phyloP scores from a whole-genome alignment of 2,888 invertebrate species.

The Cephus pygmeus region DNA sequence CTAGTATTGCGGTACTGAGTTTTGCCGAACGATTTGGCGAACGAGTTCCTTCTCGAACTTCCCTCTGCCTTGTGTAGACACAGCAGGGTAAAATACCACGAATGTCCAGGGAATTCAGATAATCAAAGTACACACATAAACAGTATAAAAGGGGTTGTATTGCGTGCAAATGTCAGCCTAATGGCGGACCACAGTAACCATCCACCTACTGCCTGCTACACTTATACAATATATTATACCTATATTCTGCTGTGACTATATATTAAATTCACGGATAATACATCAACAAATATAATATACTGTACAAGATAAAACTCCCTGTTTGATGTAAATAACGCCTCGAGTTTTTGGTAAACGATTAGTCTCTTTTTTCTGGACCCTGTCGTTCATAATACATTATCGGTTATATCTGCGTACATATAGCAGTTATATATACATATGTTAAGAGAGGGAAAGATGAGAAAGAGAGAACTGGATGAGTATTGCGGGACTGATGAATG shows the following conservation, averaged over 20 bases:
- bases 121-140: background rate
- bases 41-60: background rate
- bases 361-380: background rate
- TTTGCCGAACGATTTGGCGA: background rate
- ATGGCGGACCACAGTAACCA: background rate
- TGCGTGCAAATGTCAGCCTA: background rate
- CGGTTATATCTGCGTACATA: background rate
- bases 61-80: background rate
- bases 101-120: background rate
- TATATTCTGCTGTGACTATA: background rate
- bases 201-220: background rate
- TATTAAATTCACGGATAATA: background rate
- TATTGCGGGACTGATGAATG: constrained; percentile 45
- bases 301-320: background rate
- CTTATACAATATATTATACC: background rate
- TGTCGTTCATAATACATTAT: background rate
- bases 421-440: background rate
- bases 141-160: background rate
- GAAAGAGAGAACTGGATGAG: background rate
- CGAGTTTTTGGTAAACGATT: background rate
- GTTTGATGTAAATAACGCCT: background rate
- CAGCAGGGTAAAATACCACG: background rate
- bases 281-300: background rate
- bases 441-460: background rate
- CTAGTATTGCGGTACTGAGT: background rate